Evolutionary conservation across 2,797 vertebrate species (phyloP).

Genomic region (Paramormyrops hopkinsi): DNA sequence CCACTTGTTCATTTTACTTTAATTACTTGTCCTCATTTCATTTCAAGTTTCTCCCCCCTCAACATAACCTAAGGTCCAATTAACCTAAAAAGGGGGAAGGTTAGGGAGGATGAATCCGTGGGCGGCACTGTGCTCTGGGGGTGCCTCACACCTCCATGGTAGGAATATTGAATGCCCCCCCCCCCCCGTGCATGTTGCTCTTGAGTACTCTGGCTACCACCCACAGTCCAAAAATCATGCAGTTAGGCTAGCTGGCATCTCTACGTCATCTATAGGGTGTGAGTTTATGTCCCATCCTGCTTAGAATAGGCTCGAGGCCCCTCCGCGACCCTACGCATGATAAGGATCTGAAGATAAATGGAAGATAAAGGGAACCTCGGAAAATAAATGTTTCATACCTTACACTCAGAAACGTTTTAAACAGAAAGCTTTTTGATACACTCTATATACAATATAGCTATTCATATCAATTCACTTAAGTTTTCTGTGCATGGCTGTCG

Average conservation of each 20-base stretch:
- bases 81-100: neutral
- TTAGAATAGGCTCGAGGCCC: neutral
- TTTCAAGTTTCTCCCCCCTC: conserved; percentile 48
- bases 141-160: neutral
- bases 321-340: neutral
- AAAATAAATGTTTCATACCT: neutral
- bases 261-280: neutral
- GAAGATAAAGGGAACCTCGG: neutral
- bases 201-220: neutral
- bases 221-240: neutral
- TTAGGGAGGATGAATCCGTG: neutral
- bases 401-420: neutral
- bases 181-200: neutral
- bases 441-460: neutral
- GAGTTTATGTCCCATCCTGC: neutral
- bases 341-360: neutral
- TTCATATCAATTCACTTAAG: neutral
- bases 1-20: conserved; percentile 38
- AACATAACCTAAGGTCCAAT: conserved; percentile 40
- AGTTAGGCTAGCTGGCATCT: neutral
- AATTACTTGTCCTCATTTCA: conserved; percentile 57
- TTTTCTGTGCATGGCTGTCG: neutral
- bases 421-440: neutral
- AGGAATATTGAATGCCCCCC: neutral
- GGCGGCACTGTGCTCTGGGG: too few species aligned